Conservation (phyloP, 2,888 invertebrate species). For the Epinotia brunnichana region DNA sequence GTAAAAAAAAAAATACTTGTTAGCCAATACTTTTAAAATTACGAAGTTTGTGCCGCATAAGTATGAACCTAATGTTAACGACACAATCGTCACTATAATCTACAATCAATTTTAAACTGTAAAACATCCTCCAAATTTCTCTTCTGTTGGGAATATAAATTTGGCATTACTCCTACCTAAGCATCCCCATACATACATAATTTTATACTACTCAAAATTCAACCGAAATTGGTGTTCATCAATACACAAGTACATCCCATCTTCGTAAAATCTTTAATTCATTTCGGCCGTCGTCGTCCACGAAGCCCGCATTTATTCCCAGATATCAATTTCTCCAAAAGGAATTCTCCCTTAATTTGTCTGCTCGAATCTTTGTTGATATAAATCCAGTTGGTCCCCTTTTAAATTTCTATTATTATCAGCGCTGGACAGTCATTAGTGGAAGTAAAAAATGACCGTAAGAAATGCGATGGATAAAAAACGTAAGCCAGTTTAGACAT, state of each 20-base stretch:
- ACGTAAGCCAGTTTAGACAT: conserved; percentile 50
- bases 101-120: too few species aligned
- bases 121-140: not conserved
- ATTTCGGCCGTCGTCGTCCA: conserved; percentile 6
- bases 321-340: conserved; percentile 23
- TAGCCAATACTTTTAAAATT: too few species aligned
- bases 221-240: conserved; percentile 24
- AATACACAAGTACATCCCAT: conserved; percentile 16
- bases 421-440: conserved; percentile 51
- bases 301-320: conserved; percentile 21
- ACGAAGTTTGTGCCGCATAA: too few species aligned
- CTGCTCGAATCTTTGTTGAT: conserved; percentile 40
- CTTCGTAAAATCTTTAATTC: conserved; percentile 28
- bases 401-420: conserved; percentile 44
- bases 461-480: conserved; percentile 47
- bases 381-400: conserved; percentile 41
- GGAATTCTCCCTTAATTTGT: conserved; percentile 39
- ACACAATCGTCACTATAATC: too few species aligned
- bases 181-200: not conserved
- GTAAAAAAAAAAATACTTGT: too few species aligned
- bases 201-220: not conserved
- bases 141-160: not conserved
- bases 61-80: too few species aligned
- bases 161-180: not conserved
- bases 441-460: conserved; percentile 47